Evolutionary conservation across 64 coral and sea anemone species (phyloP), one percentile per base, ranked within the genome.

Genomic region (Pachyseris speciosa): DNA sequence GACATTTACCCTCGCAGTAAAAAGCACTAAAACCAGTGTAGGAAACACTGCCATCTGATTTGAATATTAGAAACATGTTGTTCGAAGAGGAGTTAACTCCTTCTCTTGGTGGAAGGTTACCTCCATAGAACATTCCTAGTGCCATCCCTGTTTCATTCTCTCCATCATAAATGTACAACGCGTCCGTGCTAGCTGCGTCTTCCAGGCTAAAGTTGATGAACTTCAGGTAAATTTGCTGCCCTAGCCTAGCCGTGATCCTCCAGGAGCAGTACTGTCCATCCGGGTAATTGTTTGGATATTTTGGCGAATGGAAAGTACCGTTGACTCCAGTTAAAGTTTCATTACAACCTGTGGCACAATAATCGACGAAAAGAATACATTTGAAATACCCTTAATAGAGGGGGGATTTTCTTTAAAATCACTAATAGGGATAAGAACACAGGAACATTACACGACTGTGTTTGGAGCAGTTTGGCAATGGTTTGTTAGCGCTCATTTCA

Each of bases 231-330:
- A 96, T 67, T 9, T 34, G 26, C 4, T 84, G 51, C 22, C 49
- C 53, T 38, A 6, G 20, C 19, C 59, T 66, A 20, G 84, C 90
- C 12, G 31, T 31, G 25, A 96, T 96, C 16, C 78, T 34, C 94
- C 94, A 96, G 0, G 94, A 96, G 48, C 94, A 96, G 22, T 51
- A 90, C 90, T 96, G 94, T 39, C 94, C 94, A 68, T 93, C 34
- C 5, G 94, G 90, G 48, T 96, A 96, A 1, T 69, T 17, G 0
- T 47, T 13, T 11, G 94, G 94, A 36, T 88, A 58, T 22, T 79
- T 64, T 34, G 94, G 94, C 0, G 94, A 96, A 10, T 96, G 85
- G 66, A 96, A 89, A 36, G 84, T 85, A 11, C 91, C 95, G 19
- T 44, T 78, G 7, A 0, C 32, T n/a, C 63, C 47, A 52, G 4